These are phyloP conservation scores for Anolis apletophallus DNA, from an alignment of 2,797 vertebrate species.

Conservation along the genomic window DNA sequence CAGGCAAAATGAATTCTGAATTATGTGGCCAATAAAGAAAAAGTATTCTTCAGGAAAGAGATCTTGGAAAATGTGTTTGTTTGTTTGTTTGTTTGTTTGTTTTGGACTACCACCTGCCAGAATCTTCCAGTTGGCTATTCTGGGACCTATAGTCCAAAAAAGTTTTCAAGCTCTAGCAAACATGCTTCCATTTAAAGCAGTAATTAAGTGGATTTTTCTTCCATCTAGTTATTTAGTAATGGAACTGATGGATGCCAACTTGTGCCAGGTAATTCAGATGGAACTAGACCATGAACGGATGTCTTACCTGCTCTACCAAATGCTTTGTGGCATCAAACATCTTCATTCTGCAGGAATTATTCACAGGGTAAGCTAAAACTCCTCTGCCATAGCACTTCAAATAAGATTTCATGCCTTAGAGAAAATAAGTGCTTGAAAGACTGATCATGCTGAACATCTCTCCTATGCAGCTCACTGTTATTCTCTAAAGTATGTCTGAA, in stretches of 20 bases:
- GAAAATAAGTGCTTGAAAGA: background rate
- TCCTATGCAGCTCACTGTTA: background rate
- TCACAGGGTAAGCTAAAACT: conserved; percentile 89
- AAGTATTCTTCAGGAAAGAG: too few species aligned
- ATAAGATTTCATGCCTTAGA: background rate
- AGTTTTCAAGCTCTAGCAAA: too few species aligned
- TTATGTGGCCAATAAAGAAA: background rate
- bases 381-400: background rate
- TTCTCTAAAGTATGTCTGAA: background rate
- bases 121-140: too few species aligned
- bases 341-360: conserved; percentile 99
- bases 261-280: conserved; percentile 99
- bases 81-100: too few species aligned
- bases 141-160: too few species aligned
- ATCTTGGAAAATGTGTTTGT: too few species aligned
- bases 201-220: conserved; percentile 54
- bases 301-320: conserved; percentile 99
- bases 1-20: background rate
- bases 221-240: conserved; percentile 94
- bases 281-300: conserved; percentile 98
- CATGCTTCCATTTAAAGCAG: background rate
- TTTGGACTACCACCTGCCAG: too few species aligned
- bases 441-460: background rate
- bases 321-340: conserved; percentile 99
- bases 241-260: conserved; percentile 99